Conservation (phyloP, 2,888 invertebrate species). For the Petrophora chlorosata region DNA sequence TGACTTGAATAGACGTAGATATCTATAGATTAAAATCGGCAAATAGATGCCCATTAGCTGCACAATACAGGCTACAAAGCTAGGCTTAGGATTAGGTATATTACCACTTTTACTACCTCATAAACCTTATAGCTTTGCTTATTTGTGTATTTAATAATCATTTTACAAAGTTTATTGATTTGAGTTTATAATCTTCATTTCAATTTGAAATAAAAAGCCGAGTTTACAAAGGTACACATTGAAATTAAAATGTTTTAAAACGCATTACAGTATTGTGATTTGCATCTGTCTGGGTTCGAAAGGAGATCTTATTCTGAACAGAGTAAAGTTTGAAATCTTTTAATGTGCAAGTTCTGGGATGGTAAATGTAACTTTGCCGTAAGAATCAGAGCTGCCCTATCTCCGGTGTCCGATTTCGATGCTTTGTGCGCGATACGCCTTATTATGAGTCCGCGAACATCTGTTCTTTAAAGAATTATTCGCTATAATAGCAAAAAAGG, state of each 20-base stretch:
- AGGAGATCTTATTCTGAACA: slow-evolving; percentile 31
- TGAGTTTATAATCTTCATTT: slow-evolving; percentile 35
- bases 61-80: slow-evolving; percentile 54
- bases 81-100: slow-evolving; percentile 49
- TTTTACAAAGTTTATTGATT: slow-evolving; percentile 30
- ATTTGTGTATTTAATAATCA: slow-evolving; percentile 27
- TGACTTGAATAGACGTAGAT: slow-evolving; percentile 64
- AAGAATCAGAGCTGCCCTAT: slow-evolving; percentile 74
- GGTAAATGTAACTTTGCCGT: slow-evolving; percentile 59
- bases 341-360: slow-evolving; percentile 43
- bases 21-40: slow-evolving; percentile 70
- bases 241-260: slow-evolving; percentile 76
- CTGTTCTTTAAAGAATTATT: slow-evolving; percentile 75
- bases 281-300: slow-evolving; percentile 21
- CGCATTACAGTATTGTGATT: slow-evolving; percentile 38
- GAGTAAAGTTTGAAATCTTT: slow-evolving; percentile 47
- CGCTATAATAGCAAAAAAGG: slow-evolving; percentile 70
- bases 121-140: slow-evolving; percentile 19
- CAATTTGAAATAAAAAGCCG: slow-evolving; percentile 56
- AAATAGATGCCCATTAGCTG: slow-evolving; percentile 64
- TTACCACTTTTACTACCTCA: slow-evolving; percentile 19
- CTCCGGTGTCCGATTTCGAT: slow-evolving; percentile 82
- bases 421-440: slow-evolving; percentile 81
- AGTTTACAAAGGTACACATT: slow-evolving; percentile 70
- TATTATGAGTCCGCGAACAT: slow-evolving; percentile 81